Evolutionary conservation across 2,113 vertebrate species (phyloP).

Genomic region (Amia ocellicauda): DNA sequence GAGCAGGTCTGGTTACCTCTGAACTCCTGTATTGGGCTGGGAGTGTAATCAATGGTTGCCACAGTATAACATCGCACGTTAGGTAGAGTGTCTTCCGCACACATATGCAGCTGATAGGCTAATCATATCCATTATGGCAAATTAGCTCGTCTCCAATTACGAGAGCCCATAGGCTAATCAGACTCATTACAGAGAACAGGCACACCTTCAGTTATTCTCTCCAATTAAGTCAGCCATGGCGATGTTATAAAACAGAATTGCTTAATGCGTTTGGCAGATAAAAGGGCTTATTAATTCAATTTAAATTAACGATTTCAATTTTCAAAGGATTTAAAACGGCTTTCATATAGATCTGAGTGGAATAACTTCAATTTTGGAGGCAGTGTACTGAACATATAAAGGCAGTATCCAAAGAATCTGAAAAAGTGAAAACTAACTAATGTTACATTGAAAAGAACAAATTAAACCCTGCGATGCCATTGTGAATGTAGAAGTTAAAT

Average conservation of each 20-base stretch:
- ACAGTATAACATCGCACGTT: no score
- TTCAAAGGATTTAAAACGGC: conserved; percentile 46
- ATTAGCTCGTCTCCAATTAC: not conserved
- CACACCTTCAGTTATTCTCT: conserved; percentile 52
- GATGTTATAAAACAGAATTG: conserved; percentile 55
- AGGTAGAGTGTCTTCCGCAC: no score
- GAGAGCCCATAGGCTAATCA: conserved; percentile 55
- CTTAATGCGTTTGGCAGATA: conserved; percentile 50
- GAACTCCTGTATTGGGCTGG: no score
- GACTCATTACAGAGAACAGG: conserved; percentile 49
- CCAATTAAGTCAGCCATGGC: conserved; percentile 58
- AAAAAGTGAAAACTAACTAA: no score
- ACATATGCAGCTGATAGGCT: not conserved
- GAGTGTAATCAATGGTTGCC: no score
- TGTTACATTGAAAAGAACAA: no score
- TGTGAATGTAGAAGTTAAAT: no score
- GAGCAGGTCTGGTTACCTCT: no score
- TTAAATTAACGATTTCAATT: conserved; percentile 58
- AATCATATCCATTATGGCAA: not conserved
- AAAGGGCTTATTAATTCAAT: conserved; percentile 62
- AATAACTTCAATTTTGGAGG: conserved; percentile 16
- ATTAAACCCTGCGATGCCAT: no score
- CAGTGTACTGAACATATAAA: no score
- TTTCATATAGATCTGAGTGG: conserved; percentile 25
- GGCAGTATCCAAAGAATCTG: no score